Percentiles rank a stretch among this genome's conserved stretches.
phyloP scores from a whole-genome alignment of 2,113 vertebrate species.

The mouse (Mus musculus) region DNA sequence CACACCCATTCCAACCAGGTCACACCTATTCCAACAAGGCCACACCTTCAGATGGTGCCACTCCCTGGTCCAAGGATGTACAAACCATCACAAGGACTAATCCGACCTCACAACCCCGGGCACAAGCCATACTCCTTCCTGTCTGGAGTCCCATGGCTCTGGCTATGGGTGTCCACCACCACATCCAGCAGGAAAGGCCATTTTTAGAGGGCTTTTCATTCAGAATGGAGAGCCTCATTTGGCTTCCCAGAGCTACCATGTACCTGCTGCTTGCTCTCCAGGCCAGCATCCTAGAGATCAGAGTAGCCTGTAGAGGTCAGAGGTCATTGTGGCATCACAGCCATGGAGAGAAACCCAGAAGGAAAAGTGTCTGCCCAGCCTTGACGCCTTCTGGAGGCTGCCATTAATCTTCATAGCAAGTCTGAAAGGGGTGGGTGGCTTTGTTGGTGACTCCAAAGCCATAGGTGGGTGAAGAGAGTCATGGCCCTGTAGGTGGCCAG shows the following conservation, averaged over 20 bases:
- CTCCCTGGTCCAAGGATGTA: too few species aligned
- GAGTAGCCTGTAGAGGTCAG: neutral
- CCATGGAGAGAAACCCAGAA: neutral
- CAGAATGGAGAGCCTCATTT: neutral
- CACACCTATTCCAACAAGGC: too few species aligned
- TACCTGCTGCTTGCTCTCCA: neutral
- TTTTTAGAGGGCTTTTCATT: neutral
- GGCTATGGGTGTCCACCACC: neutral
- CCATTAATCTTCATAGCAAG: neutral
- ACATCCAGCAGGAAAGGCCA: neutral
- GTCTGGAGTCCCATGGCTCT: neutral
- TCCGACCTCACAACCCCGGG: neutral
- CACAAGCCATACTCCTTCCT: neutral
- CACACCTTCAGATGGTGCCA: too few species aligned
- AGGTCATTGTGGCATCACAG: neutral
- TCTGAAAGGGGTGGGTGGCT: neutral
- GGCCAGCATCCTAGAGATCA: neutral
- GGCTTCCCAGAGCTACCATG: neutral
- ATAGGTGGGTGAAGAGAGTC: fast-evolving
- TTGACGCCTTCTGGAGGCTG: fast-evolving
- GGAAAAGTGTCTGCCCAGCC: neutral
- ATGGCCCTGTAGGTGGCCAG: neutral
- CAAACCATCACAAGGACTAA: too few species aligned
- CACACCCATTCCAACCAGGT: too few species aligned
- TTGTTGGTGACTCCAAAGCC: neutral